Percentiles rank a stretch among this genome's conserved stretches.
Evolutionary conservation across 1,140 invertebrate genomes (phyloP).

Genomic region (Brachionus asplanchnoidis): DNA sequence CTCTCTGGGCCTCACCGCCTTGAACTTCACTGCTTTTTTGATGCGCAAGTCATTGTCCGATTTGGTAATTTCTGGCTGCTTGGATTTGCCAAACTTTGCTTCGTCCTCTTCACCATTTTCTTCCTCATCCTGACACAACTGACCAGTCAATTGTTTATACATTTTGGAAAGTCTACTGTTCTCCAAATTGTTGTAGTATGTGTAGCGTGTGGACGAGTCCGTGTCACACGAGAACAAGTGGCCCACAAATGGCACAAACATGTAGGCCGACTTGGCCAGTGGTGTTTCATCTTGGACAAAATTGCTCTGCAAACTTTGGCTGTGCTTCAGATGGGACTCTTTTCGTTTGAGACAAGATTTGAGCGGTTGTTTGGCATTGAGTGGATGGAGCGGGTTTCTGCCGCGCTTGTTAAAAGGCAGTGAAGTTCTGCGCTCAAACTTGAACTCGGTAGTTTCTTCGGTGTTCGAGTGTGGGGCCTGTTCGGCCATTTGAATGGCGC

Average conservation of each 20-base stretch:
- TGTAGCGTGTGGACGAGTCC: constrained; percentile 27
- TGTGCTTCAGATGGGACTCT: not conserved
- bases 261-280: not conserved
- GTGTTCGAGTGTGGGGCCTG: not conserved
- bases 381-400: not conserved
- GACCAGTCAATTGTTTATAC: not conserved
- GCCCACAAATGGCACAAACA: constrained; percentile 34
- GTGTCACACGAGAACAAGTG: constrained; percentile 35
- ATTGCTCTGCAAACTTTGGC: not conserved
- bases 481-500: not conserved
- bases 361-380: not conserved
- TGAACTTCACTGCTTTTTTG: constrained; percentile 28
- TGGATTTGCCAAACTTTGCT: not conserved
- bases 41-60: constrained; percentile 20
- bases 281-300: not conserved
- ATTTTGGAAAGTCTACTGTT: not conserved
- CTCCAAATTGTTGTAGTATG: constrained; percentile 22
- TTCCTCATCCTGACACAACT: not conserved
- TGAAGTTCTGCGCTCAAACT: not conserved
- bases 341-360: constrained; percentile 37
- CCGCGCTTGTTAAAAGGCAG: not conserved
- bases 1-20: not conserved
- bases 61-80: not conserved
- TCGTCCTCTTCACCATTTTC: not conserved
- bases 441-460: not conserved